Evolutionary conservation across 2,797 vertebrate species (phyloP).

Genomic region (Sciurus carolinensis): DNA sequence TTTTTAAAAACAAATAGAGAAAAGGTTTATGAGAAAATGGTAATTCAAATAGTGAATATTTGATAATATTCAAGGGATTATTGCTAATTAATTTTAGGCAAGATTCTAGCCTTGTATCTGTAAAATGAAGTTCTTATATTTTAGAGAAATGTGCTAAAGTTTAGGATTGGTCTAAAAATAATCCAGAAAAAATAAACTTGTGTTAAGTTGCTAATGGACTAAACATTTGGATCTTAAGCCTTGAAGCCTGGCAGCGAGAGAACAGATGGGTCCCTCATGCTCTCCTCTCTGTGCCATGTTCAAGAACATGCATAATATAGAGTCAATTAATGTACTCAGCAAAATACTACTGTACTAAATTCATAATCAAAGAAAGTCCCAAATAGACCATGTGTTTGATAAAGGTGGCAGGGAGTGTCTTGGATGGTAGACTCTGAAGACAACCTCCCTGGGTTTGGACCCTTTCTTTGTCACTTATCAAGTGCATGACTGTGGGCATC

Average conservation of each 20-base stretch:
- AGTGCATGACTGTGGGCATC: no score
- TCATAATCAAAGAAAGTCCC: not conserved
- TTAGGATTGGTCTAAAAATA: not conserved
- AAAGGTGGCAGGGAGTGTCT: no score
- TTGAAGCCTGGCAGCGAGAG: not conserved
- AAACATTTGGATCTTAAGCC: fast-evolving
- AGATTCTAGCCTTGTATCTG: not conserved
- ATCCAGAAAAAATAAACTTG: not conserved
- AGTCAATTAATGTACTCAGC: no score
- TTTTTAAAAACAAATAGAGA: not conserved
- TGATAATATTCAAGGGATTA: not conserved
- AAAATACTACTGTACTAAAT: not conserved
- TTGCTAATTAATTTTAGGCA: not conserved
- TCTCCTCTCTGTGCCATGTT: no score
- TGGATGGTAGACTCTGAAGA: no score
- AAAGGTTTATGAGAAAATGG: not conserved
- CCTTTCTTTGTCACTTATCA: no score
- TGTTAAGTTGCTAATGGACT: no score
- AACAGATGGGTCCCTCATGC: not conserved
- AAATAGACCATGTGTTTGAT: no score
- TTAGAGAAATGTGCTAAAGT: not conserved
- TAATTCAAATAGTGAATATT: not conserved
- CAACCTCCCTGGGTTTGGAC: no score
- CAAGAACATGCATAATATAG: not conserved
- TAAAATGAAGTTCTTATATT: not conserved